A percentile compares a stretch with the other conserved stretches of the same genome.
phyloP scores from a whole-genome alignment of 2,797 vertebrate species.

The Arrhamphus sclerolepis region DNA sequence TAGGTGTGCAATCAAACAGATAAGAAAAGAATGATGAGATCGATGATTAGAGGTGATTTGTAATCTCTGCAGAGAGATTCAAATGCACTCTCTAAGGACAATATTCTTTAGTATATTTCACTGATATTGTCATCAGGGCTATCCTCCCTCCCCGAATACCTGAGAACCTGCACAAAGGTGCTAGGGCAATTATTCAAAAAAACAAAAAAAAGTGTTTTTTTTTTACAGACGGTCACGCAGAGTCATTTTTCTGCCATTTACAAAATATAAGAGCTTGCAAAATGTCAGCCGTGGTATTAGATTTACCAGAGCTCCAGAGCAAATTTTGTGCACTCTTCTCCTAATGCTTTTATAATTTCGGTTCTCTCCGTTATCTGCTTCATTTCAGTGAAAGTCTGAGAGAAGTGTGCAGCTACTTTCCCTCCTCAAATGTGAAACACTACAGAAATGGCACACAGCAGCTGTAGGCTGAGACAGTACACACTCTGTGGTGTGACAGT shows the following conservation, averaged over 20 bases:
- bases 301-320: constrained; percentile 69
- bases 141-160: constrained; percentile 41
- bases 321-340: constrained; percentile 72
- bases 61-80: constrained; percentile 33
- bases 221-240: constrained; percentile 54
- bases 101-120: constrained; percentile 29
- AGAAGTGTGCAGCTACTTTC: constrained; percentile 37
- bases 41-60: constrained; percentile 41
- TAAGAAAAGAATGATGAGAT: constrained; percentile 34
- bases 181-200: constrained; percentile 71
- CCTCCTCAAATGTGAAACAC: constrained; percentile 51
- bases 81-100: constrained; percentile 23
- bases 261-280: constrained; percentile 68
- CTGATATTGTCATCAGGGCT: constrained; percentile 51
- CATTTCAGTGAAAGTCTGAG: constrained; percentile 50
- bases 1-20: constrained; percentile 48
- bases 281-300: constrained; percentile 78
- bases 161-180: constrained; percentile 52
- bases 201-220: constrained; percentile 59
- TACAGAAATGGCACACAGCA: constrained; percentile 18
- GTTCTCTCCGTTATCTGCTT: constrained; percentile 62
- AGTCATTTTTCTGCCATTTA: constrained; percentile 68
- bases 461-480: constrained; percentile 20
- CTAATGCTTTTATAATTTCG: constrained; percentile 57
- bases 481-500: constrained; percentile 28